These are phyloP conservation scores for Enoplosus armatus DNA, from an alignment of 2,797 vertebrate genomes.

Conservation along the genomic window DNA sequence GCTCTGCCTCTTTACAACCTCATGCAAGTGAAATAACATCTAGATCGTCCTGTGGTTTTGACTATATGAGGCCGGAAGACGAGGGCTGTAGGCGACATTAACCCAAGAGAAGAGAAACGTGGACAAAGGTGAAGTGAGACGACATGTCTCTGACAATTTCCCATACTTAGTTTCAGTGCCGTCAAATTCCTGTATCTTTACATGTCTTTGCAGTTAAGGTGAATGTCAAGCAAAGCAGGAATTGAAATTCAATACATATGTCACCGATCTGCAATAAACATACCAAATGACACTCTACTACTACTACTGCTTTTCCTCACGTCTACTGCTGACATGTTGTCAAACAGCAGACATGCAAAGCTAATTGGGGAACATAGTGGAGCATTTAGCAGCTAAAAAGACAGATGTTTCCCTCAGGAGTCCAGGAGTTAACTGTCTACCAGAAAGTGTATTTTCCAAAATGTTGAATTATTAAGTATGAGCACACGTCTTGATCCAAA, in stretches of 20 bases:
- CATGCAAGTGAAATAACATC: slow-evolving; percentile 2
- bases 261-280: background rate
- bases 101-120: slow-evolving; percentile 1
- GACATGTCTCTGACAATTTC: background rate
- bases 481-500: background rate
- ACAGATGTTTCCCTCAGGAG: too few species aligned
- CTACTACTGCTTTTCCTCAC: background rate
- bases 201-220: background rate
- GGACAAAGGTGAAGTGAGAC: slow-evolving; percentile 13
- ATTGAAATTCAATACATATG: background rate
- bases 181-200: background rate
- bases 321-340: background rate
- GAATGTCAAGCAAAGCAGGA: background rate
- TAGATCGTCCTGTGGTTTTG: slow-evolving; percentile 43
- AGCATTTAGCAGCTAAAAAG: too few species aligned
- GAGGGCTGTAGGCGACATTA: background rate
- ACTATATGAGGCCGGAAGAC: background rate
- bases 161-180: background rate
- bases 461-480: too few species aligned
- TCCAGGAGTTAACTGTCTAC: too few species aligned
- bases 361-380: too few species aligned
- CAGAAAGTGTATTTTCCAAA: background rate
- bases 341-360: too few species aligned
- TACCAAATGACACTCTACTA: background rate
- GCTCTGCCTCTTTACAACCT: background rate